Evolutionary conservation across 1,140 invertebrate species (phyloP).

Genomic region (Caenorhabditis inopinata): DNA sequence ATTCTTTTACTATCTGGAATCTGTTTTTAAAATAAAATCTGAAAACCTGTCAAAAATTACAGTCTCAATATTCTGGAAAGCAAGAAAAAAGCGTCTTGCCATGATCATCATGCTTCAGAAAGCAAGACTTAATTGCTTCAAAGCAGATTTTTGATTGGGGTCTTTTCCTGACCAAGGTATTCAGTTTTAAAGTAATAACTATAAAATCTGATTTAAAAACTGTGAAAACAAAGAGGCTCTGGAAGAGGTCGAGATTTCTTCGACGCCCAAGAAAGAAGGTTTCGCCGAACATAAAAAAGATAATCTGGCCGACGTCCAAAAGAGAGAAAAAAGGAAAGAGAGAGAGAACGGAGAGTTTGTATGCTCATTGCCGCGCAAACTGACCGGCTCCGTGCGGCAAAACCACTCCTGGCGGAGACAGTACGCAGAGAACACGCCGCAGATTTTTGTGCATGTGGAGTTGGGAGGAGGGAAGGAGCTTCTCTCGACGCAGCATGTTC

Average conservation of each 20-base stretch:
- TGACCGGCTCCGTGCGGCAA: constrained; percentile 27
- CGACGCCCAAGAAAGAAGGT: background rate
- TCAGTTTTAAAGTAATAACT: no score
- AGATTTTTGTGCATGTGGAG: constrained; percentile 9
- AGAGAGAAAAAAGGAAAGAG: background rate
- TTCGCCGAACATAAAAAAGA: constrained; percentile 17
- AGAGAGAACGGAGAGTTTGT: background rate
- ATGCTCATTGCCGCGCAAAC: background rate
- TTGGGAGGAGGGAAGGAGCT: background rate
- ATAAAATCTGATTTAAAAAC: no score
- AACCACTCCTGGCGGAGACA: constrained; percentile 5
- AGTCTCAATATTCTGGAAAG: no score
- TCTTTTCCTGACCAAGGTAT: no score
- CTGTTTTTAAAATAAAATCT: no score
- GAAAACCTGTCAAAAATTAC: no score
- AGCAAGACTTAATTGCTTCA: no score
- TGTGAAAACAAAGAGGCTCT: no score
- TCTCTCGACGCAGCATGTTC: background rate
- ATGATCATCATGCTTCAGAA: no score
- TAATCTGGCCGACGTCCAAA: constrained; percentile 5
- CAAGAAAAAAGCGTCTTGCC: no score
- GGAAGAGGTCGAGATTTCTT: background rate
- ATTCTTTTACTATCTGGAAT: no score
- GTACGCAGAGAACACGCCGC: background rate
- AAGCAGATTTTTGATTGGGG: no score